Base-by-base conservation (phyloP, 53 echinoderm and acorn worm genomes). In the Crossaster papposus region DNA sequence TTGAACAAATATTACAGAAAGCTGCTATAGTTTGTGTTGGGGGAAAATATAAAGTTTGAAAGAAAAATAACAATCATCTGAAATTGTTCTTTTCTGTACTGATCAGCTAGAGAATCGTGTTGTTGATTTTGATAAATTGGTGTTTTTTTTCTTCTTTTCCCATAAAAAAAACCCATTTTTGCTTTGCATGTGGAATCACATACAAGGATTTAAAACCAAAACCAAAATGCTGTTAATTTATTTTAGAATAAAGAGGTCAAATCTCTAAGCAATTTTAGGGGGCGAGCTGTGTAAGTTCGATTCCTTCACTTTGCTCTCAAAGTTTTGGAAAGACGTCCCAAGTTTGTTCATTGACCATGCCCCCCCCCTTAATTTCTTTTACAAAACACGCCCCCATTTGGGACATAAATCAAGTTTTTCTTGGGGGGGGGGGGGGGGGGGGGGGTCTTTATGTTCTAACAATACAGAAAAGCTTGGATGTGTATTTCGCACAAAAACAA, bases 11-110 rank as follows among this genome's bases (percentile, higher is more conserved):
- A 51, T 70, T 51, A 65, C 36, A 72, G 35, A 51, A 83, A 87
- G 87, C 77, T 87, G 87, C 87, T 58, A 62, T 77, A 87, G 36
- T 62, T 35, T 77, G 62, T 87, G 75, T 55, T 87, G 51, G 10
- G 32, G 33, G n/a, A n/a, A n/a, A n/a, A n/a, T n/a, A n/a, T n/a
- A 33, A 20, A 58, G 72, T 22, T 30, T 20, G 34, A 55, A 2
- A 36, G 58, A 62, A 29, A 62, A 31, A 23, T 29, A 36, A 80
- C 55, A 58, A 1, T 14, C 30, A 24, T 23, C 11, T 24, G 44
- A 44, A 44, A 7, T 78, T 44, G 2, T 26, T 62, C 36, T 58
- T 53, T 28, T 32, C 35, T 68, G 68, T 68, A 26, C 28, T 23
- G 14, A 33, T 33, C 30, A 30, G 29, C 70, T 70, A 12, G 32